phyloP scores from a whole-genome alignment of 2,797 vertebrate species.

The Danio jaintianensis region DNA sequence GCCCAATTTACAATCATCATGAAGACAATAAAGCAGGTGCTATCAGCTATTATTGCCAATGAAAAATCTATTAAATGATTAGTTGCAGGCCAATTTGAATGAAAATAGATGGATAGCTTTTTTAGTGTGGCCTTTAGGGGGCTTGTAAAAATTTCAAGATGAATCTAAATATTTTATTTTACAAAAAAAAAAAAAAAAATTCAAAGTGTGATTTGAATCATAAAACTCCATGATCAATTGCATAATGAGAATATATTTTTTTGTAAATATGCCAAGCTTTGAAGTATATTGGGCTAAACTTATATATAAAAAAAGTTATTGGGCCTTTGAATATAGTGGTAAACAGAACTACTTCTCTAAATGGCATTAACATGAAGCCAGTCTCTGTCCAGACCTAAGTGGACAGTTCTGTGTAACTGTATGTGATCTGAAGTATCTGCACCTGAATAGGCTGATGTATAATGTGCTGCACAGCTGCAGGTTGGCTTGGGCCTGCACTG shows the following conservation, averaged over 20 bases:
- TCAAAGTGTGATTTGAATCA: too few relatives aligned
- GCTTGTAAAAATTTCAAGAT: too few relatives aligned
- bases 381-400: background rate
- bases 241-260: background rate
- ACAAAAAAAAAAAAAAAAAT: too few relatives aligned
- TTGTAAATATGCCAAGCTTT: background rate
- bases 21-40: too few relatives aligned
- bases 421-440: background rate
- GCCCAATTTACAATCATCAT: too few relatives aligned
- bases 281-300: background rate
- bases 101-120: too few relatives aligned
- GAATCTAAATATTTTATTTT: too few relatives aligned
- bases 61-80: too few relatives aligned
- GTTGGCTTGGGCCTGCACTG: conserved; percentile 86
- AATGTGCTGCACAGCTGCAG: conserved; percentile 91
- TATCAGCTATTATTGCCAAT: too few relatives aligned
- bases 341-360: background rate
- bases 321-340: background rate
- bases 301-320: background rate
- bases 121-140: too few relatives aligned
- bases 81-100: too few relatives aligned
- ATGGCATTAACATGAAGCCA: background rate
- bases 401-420: background rate
- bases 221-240: too few relatives aligned
- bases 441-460: conserved; percentile 96